Evolutionary conservation across 2,113 vertebrate genomes (phyloP), one percentile per base, ranked within the genome.

Genomic region (Muscicapa adusta): DNA sequence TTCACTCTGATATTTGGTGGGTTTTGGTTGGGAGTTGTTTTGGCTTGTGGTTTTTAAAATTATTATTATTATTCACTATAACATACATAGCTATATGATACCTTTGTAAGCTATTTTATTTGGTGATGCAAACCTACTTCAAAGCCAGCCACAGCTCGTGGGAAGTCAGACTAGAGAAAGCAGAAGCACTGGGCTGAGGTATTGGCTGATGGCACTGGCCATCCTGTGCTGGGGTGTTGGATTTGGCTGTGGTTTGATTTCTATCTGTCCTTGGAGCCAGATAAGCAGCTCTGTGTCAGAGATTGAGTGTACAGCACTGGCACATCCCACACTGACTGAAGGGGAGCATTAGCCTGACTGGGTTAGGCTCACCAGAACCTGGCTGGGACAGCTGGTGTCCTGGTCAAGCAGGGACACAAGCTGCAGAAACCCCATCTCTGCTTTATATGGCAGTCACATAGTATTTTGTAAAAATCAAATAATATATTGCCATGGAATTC

Each of bases 21-120:
- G 2, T 9, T n/a, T 40, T 40, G 6, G 1, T 11, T 20, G 7
- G 36, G 9, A 1, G 29, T 20, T 42, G 50, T 17, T 48, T 47
- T 47, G 22, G 48, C 23, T 31, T 65, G 42, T 47, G 42, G 20
- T 8, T 47, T 5, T 43, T 43, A n/a, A n/a, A n/a, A n/a, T 33
- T 36, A 50, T 47, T 22, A 51, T 29, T 38, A 29, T 42, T 48
- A 28, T 54, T 53, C 18, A 33, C 7, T 43, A 6, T 18, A 51
- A 38, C 17, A 36, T 6, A 18, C 1, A 9, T 3, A n/a, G 11
- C 7, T 33, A 9, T 20, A 31, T 8, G 43, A 18, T 10, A 81
- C 1, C 63, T 22, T 24, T 8, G 10, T 14, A 56, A 60, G 26
- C 9, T 50, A 3, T 29, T 82, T 45, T 22, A 40, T 16, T 33